A percentile compares a stretch with the other conserved stretches of the same genome.
phyloP scores from a whole-genome alignment of 2,797 vertebrate species.

The Cryptoblepharus egeriae region DNA sequence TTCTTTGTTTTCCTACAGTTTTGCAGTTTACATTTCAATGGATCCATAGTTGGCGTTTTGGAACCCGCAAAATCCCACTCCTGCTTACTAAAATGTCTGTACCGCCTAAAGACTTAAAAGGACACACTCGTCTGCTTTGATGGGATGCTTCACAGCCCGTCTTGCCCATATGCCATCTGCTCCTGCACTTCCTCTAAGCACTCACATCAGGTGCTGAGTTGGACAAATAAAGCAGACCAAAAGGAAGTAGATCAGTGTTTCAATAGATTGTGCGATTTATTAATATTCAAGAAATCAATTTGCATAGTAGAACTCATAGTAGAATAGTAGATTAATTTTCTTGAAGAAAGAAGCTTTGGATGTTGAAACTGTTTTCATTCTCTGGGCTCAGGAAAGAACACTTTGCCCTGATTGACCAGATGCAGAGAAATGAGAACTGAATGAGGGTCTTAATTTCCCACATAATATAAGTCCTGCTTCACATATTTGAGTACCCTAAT shows the following conservation, averaged over 20 bases:
- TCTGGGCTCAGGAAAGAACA: background rate
- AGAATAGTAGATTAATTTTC: background rate
- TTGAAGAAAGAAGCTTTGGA: slow-evolving; percentile 4
- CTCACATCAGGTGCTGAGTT: background rate
- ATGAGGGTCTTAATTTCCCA: too few species aligned
- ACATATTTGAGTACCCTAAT: too few species aligned
- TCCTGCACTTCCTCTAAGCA: background rate
- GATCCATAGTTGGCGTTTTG: background rate
- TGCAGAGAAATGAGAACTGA: too few species aligned
- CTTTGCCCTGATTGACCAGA: too few species aligned
- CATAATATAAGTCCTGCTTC: too few species aligned
- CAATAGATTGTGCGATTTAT: too few species aligned
- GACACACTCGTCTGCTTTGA: background rate
- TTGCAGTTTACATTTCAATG: background rate
- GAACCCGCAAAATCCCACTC: too few species aligned
- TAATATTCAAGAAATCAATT: too few species aligned
- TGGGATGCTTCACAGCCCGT: background rate
- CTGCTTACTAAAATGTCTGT: background rate
- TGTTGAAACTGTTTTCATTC: background rate
- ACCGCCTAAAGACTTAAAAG: background rate
- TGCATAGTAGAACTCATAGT: background rate
- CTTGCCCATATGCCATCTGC: background rate
- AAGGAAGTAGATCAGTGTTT: too few species aligned
- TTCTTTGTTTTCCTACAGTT: background rate
- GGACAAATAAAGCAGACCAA: too few species aligned